Conservation (phyloP, 2,888 invertebrate species). For the Tipula helvola region DNA sequence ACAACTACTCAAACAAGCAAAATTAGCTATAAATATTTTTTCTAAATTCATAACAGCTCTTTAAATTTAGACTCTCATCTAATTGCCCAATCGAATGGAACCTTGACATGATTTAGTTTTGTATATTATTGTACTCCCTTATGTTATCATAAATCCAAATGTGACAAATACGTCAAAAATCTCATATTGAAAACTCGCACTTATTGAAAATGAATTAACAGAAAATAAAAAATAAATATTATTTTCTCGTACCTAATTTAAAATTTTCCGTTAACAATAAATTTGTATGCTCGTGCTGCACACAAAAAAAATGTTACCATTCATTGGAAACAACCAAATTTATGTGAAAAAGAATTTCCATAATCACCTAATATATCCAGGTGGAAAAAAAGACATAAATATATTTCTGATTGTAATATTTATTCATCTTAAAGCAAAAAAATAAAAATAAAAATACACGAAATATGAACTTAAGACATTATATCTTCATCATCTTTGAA, state of each 20-base stretch:
- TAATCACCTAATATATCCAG: constrained; percentile 4
- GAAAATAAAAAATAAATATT: neutral
- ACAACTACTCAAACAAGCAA: too few species aligned
- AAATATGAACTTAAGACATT: neutral
- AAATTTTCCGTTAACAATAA: neutral
- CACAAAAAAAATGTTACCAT: neutral
- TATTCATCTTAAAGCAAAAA: neutral
- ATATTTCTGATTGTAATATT: neutral
- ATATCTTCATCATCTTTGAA: neutral
- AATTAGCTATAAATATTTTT: too few species aligned
- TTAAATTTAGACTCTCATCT: too few species aligned
- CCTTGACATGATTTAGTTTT: too few species aligned
- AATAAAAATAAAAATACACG: neutral
- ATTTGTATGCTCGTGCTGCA: neutral
- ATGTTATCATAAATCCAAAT: neutral
- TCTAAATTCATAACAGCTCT: too few species aligned
- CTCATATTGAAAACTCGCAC: neutral
- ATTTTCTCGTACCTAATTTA: neutral
- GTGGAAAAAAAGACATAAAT: neutral
- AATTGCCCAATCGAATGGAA: too few species aligned
- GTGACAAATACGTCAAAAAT: neutral
- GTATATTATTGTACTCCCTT: too few species aligned
- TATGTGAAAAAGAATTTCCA: neutral
- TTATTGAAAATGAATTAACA: neutral
- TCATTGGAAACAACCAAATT: neutral